Evolutionary conservation across 1,140 invertebrate genomes (phyloP).

Genomic region (Agrilus planipennis): DNA sequence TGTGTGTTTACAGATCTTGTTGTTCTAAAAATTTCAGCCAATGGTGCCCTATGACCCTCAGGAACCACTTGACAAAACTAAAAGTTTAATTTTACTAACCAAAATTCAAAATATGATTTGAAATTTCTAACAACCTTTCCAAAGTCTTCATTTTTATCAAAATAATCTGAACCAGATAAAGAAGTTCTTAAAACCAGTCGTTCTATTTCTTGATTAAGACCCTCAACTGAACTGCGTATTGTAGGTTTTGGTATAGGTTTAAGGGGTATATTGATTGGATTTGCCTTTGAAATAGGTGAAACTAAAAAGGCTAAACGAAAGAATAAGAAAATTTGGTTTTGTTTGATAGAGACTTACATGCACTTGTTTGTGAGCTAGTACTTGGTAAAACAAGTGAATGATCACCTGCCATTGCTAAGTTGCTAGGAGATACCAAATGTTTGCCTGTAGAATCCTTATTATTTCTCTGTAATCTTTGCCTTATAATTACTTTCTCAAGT

Average conservation of each 20-base stretch:
- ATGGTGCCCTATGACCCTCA: slow-evolving; percentile 71
- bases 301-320: slow-evolving; percentile 19
- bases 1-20: slow-evolving; percentile 63
- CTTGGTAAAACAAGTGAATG: slow-evolving; percentile 14
- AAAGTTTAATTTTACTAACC: neutral
- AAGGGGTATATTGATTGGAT: slow-evolving; percentile 43
- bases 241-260: slow-evolving; percentile 36
- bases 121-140: slow-evolving; percentile 13
- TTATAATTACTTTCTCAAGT: slow-evolving; percentile 17
- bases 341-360: slow-evolving; percentile 16
- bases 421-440: slow-evolving; percentile 13
- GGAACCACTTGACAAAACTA: slow-evolving; percentile 41
- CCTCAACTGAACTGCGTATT: slow-evolving; percentile 72
- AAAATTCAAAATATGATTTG: neutral
- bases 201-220: slow-evolving; percentile 75
- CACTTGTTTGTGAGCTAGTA: slow-evolving; percentile 26
- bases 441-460: slow-evolving; percentile 16
- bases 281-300: slow-evolving; percentile 37
- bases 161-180: slow-evolving; percentile 9
- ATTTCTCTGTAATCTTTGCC: slow-evolving; percentile 19
- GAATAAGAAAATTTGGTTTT: slow-evolving; percentile 2
- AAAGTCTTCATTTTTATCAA: slow-evolving; percentile 17
- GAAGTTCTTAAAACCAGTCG: slow-evolving; percentile 29
- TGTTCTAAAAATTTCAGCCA: slow-evolving; percentile 59
- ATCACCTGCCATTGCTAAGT: slow-evolving; percentile 13